Percentiles rank a stretch among this genome's conserved stretches.
Evolutionary conservation across 2,113 vertebrate species (phyloP).

Genomic region (Emydocephalus ijimae): DNA sequence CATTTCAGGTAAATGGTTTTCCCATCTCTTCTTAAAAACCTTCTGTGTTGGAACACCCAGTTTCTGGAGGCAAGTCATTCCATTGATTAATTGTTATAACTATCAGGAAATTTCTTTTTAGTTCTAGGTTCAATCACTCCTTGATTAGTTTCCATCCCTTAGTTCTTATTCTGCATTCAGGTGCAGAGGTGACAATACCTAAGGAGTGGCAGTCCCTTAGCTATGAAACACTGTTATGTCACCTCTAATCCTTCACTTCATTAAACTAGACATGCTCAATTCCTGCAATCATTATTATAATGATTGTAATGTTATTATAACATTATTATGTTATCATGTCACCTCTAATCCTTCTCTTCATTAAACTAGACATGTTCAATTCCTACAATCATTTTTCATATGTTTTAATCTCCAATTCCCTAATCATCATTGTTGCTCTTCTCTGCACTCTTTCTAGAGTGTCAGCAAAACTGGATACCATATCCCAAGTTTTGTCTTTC

Average conservation of each 20-base stretch:
- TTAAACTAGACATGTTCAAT: not conserved
- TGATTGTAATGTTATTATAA: no score
- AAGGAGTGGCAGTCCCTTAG: not conserved
- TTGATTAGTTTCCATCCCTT: not conserved
- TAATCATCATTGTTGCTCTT: not conserved
- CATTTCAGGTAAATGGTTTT: not conserved
- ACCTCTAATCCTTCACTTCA: not conserved
- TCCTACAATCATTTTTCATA: not conserved
- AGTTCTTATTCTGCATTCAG: not conserved
- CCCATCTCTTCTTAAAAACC: not conserved
- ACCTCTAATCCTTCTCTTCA: not conserved
- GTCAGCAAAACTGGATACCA: not conserved
- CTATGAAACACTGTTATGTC: not conserved
- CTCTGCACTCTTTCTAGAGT: not conserved
- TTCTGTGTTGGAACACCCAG: not conserved
- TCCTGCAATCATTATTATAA: not conserved
- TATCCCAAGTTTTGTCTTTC: not conserved
- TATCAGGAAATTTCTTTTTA: not conserved
- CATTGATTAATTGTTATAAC: not conserved
- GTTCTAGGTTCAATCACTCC: not conserved
- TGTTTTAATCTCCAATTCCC: not conserved
- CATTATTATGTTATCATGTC: no score
- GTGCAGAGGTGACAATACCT: not conserved
- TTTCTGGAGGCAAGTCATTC: not conserved
- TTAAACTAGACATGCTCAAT: not conserved